Evolutionary conservation across 64 coral and sea anemone genomes (phyloP).

Genomic region (Anthopleura sola): DNA sequence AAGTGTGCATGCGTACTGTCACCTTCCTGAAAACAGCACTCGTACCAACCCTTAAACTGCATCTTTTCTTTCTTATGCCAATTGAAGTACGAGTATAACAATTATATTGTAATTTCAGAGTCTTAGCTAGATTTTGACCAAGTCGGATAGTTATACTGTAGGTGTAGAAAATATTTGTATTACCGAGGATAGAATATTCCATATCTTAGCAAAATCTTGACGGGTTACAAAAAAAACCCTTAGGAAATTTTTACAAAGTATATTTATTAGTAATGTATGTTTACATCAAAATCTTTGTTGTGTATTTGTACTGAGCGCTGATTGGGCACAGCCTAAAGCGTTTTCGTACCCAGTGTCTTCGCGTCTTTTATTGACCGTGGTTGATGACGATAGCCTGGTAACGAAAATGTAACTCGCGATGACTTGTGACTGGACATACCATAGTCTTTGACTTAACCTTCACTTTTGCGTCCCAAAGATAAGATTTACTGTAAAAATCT

Average conservation of each 20-base stretch:
- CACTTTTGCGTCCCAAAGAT: too few species aligned
- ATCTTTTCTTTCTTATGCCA: background rate
- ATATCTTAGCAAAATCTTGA: background rate
- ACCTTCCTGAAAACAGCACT: too few species aligned
- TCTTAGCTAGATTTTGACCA: background rate
- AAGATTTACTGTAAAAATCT: too few species aligned
- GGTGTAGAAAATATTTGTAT: constrained; percentile 1
- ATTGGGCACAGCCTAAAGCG: background rate
- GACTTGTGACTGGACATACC: background rate
- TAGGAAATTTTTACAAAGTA: constrained; percentile 8
- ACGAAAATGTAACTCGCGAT: background rate
- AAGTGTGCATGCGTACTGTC: too few species aligned
- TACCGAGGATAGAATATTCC: background rate
- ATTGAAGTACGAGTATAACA: background rate
- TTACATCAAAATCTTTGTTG: background rate
- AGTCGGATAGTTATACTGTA: background rate
- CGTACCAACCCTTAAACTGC: background rate
- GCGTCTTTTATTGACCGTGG: background rate
- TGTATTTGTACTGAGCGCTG: background rate
- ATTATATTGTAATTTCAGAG: background rate
- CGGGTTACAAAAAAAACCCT: background rate
- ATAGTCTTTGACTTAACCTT: background rate
- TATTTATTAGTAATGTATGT: constrained; percentile 15
- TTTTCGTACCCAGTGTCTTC: background rate
- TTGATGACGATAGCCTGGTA: background rate